Base-by-base conservation (phyloP, 2,113 vertebrate species). In the Diadophis punctatus region DNA sequence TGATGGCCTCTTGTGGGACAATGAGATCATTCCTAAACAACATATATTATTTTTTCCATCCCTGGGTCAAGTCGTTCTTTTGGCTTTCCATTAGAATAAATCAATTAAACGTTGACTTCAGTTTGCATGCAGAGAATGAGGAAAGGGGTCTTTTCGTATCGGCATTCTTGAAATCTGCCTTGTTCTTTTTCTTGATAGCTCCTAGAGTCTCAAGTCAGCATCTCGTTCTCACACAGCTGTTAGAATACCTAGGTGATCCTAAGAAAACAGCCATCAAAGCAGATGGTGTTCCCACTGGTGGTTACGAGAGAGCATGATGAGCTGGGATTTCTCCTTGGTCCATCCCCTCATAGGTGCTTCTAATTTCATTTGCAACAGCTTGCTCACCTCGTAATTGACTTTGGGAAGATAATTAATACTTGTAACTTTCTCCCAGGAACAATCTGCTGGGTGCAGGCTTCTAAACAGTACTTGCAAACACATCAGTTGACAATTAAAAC, bases 381-480 rank as follows among this genome's bases (percentile, higher is more conserved):
- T 94, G 51, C 91, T 93, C 93, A 1, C 34, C 30, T 95, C 93
- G 92, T 95, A 93, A 86, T 30, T 96, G 63, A 95, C 94, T 94
- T 93, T 95, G 93, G 56, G 87, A 95, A 84, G 16, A 86, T 58
- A 93, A 91, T 94, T 93, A 93, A 94, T 91, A 91, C 88, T 94
- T 91, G 48, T 89, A 92, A 91, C 88, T 80, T 68, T 52, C 11
- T 49, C 2, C 1, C 91, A 11, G 49, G 53, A 74, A 91, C 93
- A 86, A 27, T 49, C 63, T 23, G 4, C 12, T 80, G 49, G 34
- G 20, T 90, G 0, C 20, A 2, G 56, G 51, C 14, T 93, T 12
- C 92, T 0, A 94, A 63, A 84, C 92, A 87, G 1, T 91, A 58
- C 49, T 12, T 86, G 4, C 16, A 92, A 93, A 93, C 34, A 2